Percentiles rank a stretch among this genome's conserved stretches.
Evolutionary conservation across 2,113 vertebrate species (phyloP).

Genomic region (Perccottus glenii): DNA sequence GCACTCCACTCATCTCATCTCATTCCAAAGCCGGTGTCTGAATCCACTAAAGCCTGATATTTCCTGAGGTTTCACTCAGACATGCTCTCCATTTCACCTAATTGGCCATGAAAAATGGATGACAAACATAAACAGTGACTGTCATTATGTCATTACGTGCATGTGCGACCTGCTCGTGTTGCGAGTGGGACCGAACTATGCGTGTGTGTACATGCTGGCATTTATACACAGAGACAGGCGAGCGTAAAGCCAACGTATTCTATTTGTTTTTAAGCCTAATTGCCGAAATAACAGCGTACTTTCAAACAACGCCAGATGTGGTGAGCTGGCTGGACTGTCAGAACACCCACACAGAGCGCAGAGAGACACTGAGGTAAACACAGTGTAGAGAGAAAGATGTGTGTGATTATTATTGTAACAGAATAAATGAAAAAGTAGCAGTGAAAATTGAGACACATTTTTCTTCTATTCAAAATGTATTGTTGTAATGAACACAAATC

Average conservation of each 20-base stretch:
- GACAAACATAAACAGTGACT: slow-evolving; percentile 62
- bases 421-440: slow-evolving; percentile 6
- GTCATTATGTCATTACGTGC: slow-evolving; percentile 44
- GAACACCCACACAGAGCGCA: slow-evolving; percentile 55
- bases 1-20: slow-evolving; percentile 12
- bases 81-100: slow-evolving; percentile 58
- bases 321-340: slow-evolving; percentile 40
- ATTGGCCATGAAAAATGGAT: slow-evolving; percentile 72
- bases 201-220: slow-evolving; percentile 3
- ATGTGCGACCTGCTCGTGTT: slow-evolving; percentile 12
- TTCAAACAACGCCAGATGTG: slow-evolving; percentile 68
- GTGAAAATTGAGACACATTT: not conserved
- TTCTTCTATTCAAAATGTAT: not conserved
- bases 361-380: slow-evolving; percentile 28
- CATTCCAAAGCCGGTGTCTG: slow-evolving; percentile 20
- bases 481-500: not conserved
- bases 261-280: slow-evolving; percentile 67
- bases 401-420: slow-evolving; percentile 16
- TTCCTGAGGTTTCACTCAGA: slow-evolving; percentile 48
- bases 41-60: slow-evolving; percentile 35
- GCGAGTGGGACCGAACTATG: not conserved
- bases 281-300: slow-evolving; percentile 67
- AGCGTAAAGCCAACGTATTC: slow-evolving; percentile 42
- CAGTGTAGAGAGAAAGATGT: slow-evolving; percentile 3
- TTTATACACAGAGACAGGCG: slow-evolving; percentile 39